A percentile compares a stretch with the other conserved stretches of the same genome.
phyloP scores from a whole-genome alignment of 2,113 vertebrate genomes.

The Grammomys dolichurus region DNA sequence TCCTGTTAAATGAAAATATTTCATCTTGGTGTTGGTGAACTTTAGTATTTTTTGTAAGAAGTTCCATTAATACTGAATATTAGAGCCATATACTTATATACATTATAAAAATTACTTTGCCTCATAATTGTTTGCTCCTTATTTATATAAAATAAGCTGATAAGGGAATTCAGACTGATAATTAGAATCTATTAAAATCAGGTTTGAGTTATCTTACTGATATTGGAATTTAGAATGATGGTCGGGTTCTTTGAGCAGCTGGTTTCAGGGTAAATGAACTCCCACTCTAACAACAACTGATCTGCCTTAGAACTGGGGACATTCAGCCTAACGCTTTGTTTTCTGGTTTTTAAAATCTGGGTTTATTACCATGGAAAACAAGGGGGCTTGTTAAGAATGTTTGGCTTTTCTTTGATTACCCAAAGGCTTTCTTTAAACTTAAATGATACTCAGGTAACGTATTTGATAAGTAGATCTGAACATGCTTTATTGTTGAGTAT shows the following conservation, averaged over 20 bases:
- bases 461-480: constrained; percentile 28
- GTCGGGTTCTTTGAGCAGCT: constrained; percentile 51
- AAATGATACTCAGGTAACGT: constrained; percentile 25
- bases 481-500: constrained; percentile 23
- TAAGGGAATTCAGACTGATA: constrained; percentile 36
- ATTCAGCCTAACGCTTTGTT: constrained; percentile 39
- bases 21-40: constrained; percentile 22
- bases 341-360: constrained; percentile 49
- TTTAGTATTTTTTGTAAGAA: constrained; percentile 34
- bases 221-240: constrained; percentile 24
- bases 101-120: constrained; percentile 51
- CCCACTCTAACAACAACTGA: background rate
- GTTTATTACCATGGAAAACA: constrained; percentile 46
- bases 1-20: constrained; percentile 55
- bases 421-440: constrained; percentile 45
- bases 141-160: constrained; percentile 46
- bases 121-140: constrained; percentile 46
- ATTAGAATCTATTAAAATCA: constrained; percentile 44
- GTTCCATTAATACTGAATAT: constrained; percentile 8
- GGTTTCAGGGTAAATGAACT: constrained; percentile 16
- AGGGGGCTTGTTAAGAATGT: background rate
- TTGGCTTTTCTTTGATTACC: constrained; percentile 36
- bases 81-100: constrained; percentile 21
- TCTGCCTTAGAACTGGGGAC: background rate
- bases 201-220: constrained; percentile 60